phyloP scores from a whole-genome alignment of 2,888 invertebrate genomes.

The Gibbula magus region DNA sequence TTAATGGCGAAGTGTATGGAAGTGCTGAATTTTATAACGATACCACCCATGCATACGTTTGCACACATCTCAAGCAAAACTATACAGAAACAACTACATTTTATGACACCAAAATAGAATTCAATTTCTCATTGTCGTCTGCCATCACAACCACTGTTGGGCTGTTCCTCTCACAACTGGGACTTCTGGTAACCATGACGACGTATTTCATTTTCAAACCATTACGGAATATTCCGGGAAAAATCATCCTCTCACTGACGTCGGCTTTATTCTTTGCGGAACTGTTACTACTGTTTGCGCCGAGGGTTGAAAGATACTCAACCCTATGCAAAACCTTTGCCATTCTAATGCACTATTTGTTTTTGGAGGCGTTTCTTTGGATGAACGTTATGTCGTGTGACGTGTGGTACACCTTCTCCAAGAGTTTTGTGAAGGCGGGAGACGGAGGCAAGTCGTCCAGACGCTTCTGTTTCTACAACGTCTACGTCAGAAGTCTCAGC shows the following conservation, averaged over 20 bases:
- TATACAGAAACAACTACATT: conserved; percentile 25
- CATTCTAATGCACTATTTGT: conserved; percentile 77
- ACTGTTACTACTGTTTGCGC: conserved; percentile 77
- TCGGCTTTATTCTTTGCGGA: conserved; percentile 77
- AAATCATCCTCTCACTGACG: conserved; percentile 78
- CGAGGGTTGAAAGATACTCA: conserved; percentile 23
- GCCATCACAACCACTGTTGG: conserved; percentile 79
- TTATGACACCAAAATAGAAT: conserved; percentile 16
- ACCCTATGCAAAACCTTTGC: conserved; percentile 67
- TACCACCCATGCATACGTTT: conserved; percentile 40
- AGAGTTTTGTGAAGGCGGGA: conserved; percentile 42
- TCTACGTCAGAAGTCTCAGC: conserved; percentile 75
- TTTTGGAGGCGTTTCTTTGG: conserved; percentile 79
- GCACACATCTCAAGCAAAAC: conserved; percentile 36
- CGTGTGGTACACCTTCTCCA: conserved; percentile 78
- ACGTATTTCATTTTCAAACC: conserved; percentile 76
- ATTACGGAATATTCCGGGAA: conserved; percentile 78
- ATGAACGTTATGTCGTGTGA: conserved; percentile 79
- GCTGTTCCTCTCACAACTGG: conserved; percentile 79
- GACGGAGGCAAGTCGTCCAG: conserved; percentile 41
- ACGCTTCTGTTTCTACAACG: conserved; percentile 60
- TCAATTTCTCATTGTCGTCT: conserved; percentile 37
- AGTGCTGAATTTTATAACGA: conserved; percentile 31
- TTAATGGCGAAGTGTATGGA: conserved; percentile 25
- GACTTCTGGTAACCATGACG: conserved; percentile 76